These are phyloP conservation scores for Schrankia costaestrigalis DNA, from an alignment of 2,888 invertebrate species.

Conservation along the genomic window DNA sequence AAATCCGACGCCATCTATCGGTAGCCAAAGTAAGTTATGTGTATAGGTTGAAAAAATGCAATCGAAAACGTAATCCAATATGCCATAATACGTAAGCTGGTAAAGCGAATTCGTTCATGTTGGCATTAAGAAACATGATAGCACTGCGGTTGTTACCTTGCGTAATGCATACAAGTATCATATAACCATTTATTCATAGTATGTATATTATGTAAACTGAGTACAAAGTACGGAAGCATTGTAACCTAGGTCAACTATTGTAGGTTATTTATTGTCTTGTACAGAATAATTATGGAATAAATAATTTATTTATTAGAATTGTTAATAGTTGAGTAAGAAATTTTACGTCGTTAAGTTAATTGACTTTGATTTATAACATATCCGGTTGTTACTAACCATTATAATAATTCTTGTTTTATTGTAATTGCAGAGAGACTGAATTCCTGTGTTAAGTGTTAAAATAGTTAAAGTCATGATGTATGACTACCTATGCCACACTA, in stretches of 20 bases:
- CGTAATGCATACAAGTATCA: slow-evolving; percentile 28
- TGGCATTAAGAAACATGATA: slow-evolving; percentile 28
- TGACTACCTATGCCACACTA: no score
- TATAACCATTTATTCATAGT: slow-evolving; percentile 21
- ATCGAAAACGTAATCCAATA: no score
- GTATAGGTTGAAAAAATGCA: no score
- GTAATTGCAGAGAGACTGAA: no score
- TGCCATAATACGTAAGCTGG: no score
- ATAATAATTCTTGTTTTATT: no score
- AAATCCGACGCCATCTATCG: no score
- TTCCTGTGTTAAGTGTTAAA: no score
- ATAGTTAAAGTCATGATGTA: no score
- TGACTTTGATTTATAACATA: background rate
- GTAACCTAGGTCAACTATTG: slow-evolving; percentile 22
- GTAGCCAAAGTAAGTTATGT: no score
- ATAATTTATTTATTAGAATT: slow-evolving; percentile 20
- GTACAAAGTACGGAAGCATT: slow-evolving; percentile 19
- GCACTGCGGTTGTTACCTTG: slow-evolving; percentile 15
- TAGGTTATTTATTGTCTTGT: slow-evolving; percentile 19
- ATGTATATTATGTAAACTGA: slow-evolving; percentile 18
- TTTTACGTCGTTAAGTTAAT: slow-evolving; percentile 14
- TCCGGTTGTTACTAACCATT: no score
- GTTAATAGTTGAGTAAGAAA: slow-evolving; percentile 10
- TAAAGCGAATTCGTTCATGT: no score
- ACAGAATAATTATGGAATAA: slow-evolving; percentile 11